Evolutionary conservation across 2,113 vertebrate genomes (phyloP).

Genomic region (Tonatia bakeri): DNA sequence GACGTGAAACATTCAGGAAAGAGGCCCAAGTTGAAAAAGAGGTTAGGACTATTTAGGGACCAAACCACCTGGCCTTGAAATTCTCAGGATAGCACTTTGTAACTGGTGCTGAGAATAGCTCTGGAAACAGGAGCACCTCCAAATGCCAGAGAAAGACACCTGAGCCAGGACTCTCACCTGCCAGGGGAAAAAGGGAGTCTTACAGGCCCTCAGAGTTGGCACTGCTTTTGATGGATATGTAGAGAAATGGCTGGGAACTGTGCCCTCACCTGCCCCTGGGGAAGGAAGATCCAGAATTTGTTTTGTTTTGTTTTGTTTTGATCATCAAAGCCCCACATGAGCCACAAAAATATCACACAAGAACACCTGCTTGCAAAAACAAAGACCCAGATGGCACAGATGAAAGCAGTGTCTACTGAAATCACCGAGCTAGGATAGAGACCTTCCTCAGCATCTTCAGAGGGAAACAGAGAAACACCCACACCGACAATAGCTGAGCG

Average conservation of each 20-base stretch:
- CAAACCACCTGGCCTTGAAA: slow-evolving; percentile 67
- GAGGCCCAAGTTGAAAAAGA: slow-evolving; percentile 31
- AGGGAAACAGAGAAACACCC: not conserved
- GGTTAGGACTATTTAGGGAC: slow-evolving; percentile 42
- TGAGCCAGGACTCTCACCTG: slow-evolving; percentile 59
- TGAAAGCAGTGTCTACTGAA: not conserved
- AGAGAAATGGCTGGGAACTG: slow-evolving; percentile 65
- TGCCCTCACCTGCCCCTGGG: slow-evolving; percentile 36
- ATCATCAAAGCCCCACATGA: slow-evolving; percentile 44
- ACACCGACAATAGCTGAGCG: not conserved
- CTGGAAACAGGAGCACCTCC: slow-evolving; percentile 26
- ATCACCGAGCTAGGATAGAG: not conserved
- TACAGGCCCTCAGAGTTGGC: slow-evolving; percentile 14
- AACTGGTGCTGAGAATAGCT: slow-evolving; percentile 20
- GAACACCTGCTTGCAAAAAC: slow-evolving; percentile 69
- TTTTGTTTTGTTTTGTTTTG: slow-evolving; percentile 52
- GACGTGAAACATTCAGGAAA: slow-evolving; percentile 1
- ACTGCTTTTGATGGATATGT: slow-evolving; percentile 52
- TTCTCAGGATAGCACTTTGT: slow-evolving; percentile 47
- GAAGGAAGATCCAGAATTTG: slow-evolving; percentile 57
- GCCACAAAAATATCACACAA: slow-evolving; percentile 63
- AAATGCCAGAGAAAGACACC: slow-evolving; percentile 58
- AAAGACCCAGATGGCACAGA: slow-evolving; percentile 55
- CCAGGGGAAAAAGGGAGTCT: slow-evolving; percentile 23
- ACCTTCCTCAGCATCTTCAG: not conserved